These are phyloP conservation scores for Ormyrus thymus DNA, from an alignment of 2,888 invertebrate species.

Conservation along the genomic window DNA sequence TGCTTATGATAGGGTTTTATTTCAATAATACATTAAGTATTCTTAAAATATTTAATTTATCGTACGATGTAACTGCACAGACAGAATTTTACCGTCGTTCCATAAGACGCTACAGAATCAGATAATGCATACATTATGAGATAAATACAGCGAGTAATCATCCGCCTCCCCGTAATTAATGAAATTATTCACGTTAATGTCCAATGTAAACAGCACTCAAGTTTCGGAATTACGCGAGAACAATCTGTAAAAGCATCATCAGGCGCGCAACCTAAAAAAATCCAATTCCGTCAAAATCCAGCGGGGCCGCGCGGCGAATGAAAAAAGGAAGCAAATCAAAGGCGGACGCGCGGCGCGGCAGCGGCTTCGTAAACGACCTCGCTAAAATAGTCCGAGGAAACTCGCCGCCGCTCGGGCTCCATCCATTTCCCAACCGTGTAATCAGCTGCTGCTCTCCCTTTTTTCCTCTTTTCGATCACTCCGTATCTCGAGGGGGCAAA, in stretches of 20 bases:
- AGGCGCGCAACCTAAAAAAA: background rate
- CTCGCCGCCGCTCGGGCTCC: background rate
- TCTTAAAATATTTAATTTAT: no score
- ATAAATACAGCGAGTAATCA: no score
- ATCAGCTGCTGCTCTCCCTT: slow-evolving; percentile 21
- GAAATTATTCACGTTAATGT: no score
- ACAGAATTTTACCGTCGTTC: no score
- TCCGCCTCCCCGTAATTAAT: no score
- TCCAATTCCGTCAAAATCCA: slow-evolving; percentile 4
- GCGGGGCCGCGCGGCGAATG: background rate
- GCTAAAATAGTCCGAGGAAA: slow-evolving; percentile 1
- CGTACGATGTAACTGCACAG: no score
- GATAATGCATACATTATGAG: no score
- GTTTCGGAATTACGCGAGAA: no score
- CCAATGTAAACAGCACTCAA: no score
- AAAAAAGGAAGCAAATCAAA: background rate
- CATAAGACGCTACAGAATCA: no score
- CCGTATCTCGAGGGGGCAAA: slow-evolving; percentile 33
- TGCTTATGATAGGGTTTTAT: no score
- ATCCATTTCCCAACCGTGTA: slow-evolving; percentile 44
- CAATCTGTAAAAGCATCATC: background rate
- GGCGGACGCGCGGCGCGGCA: background rate
- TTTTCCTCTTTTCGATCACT: slow-evolving; percentile 43
- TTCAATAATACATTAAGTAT: no score
- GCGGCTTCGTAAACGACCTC: background rate